Conservation (phyloP, 2,113 vertebrate genomes). For the Marmota flaviventris region DNA sequence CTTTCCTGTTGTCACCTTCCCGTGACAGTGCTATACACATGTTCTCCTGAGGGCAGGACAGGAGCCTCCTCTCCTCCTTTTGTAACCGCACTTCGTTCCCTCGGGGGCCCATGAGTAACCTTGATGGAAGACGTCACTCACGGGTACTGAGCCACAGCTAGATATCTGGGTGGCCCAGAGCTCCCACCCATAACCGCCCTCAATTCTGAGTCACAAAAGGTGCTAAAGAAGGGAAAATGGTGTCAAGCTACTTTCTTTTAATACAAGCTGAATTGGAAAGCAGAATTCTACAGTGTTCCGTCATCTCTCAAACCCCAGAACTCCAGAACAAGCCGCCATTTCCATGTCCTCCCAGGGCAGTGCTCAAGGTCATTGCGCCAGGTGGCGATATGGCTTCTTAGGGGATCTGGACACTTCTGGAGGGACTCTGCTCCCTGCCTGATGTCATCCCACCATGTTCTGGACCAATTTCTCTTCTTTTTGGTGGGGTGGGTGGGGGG, state of each 20-base stretch:
- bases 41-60: too few species aligned
- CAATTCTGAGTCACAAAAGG: neutral
- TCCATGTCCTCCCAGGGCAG: neutral
- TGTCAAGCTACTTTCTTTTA: neutral
- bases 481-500: neutral
- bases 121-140: neutral
- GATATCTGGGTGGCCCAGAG: neutral
- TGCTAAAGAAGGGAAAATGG: neutral
- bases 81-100: neutral
- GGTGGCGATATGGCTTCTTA: neutral
- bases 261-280: neutral
- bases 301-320: neutral
- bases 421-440: neutral
- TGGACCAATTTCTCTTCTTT: neutral
- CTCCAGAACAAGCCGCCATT: fast-evolving
- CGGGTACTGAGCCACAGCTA: neutral
- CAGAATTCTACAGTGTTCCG: neutral
- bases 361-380: neutral
- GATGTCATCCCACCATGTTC: neutral
- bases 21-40: fast-evolving
- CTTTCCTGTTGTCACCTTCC: too few species aligned
- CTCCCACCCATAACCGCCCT: too few species aligned
- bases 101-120: neutral
- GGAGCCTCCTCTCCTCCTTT: neutral
- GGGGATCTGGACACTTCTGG: neutral